Evolutionary conservation across 2,113 vertebrate genomes (phyloP).

Genomic region (Phalacrocorax carbo): DNA sequence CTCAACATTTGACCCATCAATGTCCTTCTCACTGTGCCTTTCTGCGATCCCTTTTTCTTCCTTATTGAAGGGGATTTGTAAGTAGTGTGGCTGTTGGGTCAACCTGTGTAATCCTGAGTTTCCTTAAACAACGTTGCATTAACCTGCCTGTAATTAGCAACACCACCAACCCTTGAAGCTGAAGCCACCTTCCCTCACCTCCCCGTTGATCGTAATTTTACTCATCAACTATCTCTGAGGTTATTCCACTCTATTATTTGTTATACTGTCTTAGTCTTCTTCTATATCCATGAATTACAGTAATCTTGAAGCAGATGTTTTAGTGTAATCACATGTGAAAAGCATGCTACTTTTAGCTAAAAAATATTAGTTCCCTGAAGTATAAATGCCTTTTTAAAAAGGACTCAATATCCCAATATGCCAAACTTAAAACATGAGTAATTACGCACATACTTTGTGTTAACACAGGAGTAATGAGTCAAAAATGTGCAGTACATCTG

Average conservation of each 20-base stretch:
- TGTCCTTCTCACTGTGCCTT: neutral
- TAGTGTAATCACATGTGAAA: neutral
- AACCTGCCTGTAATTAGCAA: neutral
- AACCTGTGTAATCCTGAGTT: neutral
- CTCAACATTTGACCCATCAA: neutral
- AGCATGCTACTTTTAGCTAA: neutral
- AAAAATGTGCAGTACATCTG: neutral
- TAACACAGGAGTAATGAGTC: neutral
- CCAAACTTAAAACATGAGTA: neutral
- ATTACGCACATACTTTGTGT: neutral
- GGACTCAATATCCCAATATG: neutral
- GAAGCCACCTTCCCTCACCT: neutral
- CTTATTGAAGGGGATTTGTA: neutral
- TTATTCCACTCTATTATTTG: neutral
- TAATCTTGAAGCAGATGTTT: neutral
- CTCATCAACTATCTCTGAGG: neutral
- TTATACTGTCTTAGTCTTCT: neutral
- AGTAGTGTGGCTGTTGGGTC: too few species aligned
- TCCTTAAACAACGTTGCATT: neutral
- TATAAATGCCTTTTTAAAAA: neutral
- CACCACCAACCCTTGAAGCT: neutral
- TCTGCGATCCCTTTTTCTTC: neutral
- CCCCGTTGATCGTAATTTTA: neutral
- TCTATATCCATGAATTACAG: neutral
- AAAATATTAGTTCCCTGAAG: neutral